Base-by-base conservation (phyloP, 2,888 invertebrate species). In the Sylvicola fuscatus region DNA sequence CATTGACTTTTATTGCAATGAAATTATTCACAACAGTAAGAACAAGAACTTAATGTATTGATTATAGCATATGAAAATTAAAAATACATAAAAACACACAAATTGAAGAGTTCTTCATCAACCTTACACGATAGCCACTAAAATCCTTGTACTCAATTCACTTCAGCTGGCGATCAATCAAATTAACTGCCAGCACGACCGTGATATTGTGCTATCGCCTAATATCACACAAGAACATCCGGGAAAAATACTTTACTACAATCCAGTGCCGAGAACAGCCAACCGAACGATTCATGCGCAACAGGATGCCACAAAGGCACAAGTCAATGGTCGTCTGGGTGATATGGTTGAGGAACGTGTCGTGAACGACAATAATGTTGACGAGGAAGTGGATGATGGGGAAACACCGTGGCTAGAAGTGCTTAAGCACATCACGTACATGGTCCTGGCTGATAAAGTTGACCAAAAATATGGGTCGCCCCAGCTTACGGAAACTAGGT, bases 361-460 rank as follows among this genome's bases (percentile, higher is more conserved):
- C n/a, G 6, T n/a, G n/a, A 29, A 6, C 29, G 6, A 29, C 14
- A 29, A n/a, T 13, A 29, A 29, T 13, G 29, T 5, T 13, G 6
- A 4, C 11, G 29, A 29, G n/a, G 7, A 29, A 29, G 14, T 7
- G 8, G n/a, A 29, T n/a, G 7, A 13, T n/a, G n/a, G n/a, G 5
- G 29, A 29, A 29, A 13, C n/a, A 4, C 62, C 65, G 45, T 78
- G 77, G 77, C 73, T 75, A 51, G 65, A 67, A 38, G 73, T 75
- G 2, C 52, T 78, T 27, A 64, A 72, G 39, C 74, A 76, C 54
- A 71, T 76, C 41, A 68, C 70, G 5, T 71, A 70, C 46, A 61
- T 76, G 42, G 70, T 75, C 2, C 59, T 77, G 10, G 53, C 53
- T 30, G 48, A 51, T 21, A 46, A 53, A 39, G 43, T 48, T n/a